Conservation (phyloP, 2,888 invertebrate species). For the Charanyca ferruginea region DNA sequence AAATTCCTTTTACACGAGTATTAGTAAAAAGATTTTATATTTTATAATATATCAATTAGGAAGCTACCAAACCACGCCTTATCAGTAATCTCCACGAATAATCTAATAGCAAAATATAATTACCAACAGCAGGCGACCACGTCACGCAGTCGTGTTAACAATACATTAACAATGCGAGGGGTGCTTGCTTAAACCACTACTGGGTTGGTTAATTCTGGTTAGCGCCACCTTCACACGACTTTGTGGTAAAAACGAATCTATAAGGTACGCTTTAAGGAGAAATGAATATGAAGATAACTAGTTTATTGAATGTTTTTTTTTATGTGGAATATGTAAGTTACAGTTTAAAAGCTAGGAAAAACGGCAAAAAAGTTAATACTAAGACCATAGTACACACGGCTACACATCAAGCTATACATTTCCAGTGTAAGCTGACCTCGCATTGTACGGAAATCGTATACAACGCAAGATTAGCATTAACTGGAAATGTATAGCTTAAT, state of each 20-base stretch:
- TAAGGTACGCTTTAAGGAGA: conserved; percentile 9
- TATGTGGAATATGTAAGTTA: background rate
- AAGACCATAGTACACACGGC: too few relatives aligned
- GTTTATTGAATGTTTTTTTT: background rate
- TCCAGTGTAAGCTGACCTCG: too few relatives aligned
- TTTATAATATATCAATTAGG: too few relatives aligned
- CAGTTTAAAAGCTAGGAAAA: background rate
- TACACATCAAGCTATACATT: too few relatives aligned
- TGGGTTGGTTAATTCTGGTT: conserved; percentile 63
- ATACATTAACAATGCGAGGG: conserved; percentile 37
- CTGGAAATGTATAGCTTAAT: too few relatives aligned
- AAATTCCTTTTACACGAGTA: too few relatives aligned
- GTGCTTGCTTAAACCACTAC: conserved; percentile 46
- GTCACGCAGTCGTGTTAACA: conserved; percentile 14
- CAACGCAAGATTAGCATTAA: too few relatives aligned
- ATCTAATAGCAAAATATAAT: conserved; percentile 14
- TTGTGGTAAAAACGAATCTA: conserved; percentile 57
- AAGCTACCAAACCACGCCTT: background rate
- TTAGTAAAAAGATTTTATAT: too few relatives aligned
- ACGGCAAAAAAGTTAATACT: too few relatives aligned
- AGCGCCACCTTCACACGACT: conserved; percentile 52
- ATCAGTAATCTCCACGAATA: background rate
- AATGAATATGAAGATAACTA: conserved; percentile 3
- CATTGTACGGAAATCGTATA: too few relatives aligned
- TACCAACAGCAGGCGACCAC: background rate